Evolutionary conservation across 2,888 invertebrate genomes (phyloP).

Genomic region (Xestia sexstrigata): DNA sequence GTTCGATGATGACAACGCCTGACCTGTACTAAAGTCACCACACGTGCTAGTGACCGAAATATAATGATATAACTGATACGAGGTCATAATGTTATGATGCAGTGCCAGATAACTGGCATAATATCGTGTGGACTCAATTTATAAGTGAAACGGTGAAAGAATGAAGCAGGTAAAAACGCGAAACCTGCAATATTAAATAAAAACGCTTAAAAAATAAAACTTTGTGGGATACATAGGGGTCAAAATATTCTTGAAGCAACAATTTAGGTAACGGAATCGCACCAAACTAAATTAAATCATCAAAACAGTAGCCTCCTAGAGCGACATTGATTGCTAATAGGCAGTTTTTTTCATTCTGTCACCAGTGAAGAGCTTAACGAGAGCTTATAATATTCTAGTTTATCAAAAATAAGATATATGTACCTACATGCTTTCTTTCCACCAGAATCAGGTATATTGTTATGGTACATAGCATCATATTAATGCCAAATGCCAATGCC

Average conservation of each 20-base stretch:
- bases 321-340: background rate
- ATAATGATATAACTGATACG: conserved; percentile 46
- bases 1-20: conserved; percentile 22
- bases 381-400: background rate
- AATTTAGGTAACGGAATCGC: background rate
- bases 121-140: conserved; percentile 22
- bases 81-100: conserved; percentile 49
- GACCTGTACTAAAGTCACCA: conserved; percentile 32
- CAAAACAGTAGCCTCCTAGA: background rate
- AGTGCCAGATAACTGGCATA: conserved; percentile 30
- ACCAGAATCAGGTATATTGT: background rate
- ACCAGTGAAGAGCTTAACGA: background rate
- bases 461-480: background rate
- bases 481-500: conserved; percentile 3
- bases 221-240: background rate
- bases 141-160: conserved; percentile 14
- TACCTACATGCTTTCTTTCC: background rate
- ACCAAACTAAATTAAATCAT: background rate
- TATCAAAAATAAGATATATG: background rate
- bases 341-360: background rate
- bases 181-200: background rate
- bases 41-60: conserved; percentile 50
- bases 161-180: background rate
- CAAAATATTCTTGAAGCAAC: background rate
- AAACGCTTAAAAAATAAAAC: background rate